phyloP scores from a whole-genome alignment of 2,888 invertebrate genomes.

The Pseudanteris insignis region DNA sequence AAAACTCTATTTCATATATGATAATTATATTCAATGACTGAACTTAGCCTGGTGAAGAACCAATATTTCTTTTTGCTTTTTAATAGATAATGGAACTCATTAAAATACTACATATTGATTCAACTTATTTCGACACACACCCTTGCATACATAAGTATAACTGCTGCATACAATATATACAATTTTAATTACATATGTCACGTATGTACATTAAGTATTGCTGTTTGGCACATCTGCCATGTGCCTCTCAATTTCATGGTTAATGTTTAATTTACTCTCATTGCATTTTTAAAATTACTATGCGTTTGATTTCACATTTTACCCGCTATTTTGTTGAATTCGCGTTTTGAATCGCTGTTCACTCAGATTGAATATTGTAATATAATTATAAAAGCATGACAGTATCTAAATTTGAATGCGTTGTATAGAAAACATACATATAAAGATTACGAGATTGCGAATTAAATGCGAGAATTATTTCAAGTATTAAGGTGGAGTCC shows the following conservation, averaged over 20 bases:
- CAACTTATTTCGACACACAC: no score
- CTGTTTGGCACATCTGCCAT: conserved; percentile 60
- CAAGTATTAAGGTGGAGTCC: no score
- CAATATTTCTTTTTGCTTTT: no score
- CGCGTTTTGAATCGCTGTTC: conserved; percentile 9
- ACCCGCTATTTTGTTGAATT: conserved; percentile 7
- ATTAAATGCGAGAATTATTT: conserved; percentile 5
- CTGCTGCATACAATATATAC: conserved; percentile 50
- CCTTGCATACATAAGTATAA: conserved; percentile 40
- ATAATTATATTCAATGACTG: no score
- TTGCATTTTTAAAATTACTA: conserved; percentile 18
- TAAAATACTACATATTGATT: no score
- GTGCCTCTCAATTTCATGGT: conserved; percentile 49
- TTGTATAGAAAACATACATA: conserved; percentile 19
- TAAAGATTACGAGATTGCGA: conserved; percentile 2
- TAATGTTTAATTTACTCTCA: conserved; percentile 17
- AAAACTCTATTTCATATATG: no score
- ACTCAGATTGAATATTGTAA: conserved; percentile 13
- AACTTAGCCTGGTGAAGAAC: no score
- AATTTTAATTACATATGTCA: conserved; percentile 53
- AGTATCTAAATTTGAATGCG: conserved; percentile 16
- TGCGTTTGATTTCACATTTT: conserved; percentile 7
- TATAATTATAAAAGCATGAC: conserved; percentile 24
- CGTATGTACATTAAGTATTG: conserved; percentile 65
- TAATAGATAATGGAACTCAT: no score